Evolutionary conservation across 2,797 vertebrate genomes (phyloP), one percentile per base, ranked within the genome.

Genomic region (Platyrinchus mystaceus): DNA sequence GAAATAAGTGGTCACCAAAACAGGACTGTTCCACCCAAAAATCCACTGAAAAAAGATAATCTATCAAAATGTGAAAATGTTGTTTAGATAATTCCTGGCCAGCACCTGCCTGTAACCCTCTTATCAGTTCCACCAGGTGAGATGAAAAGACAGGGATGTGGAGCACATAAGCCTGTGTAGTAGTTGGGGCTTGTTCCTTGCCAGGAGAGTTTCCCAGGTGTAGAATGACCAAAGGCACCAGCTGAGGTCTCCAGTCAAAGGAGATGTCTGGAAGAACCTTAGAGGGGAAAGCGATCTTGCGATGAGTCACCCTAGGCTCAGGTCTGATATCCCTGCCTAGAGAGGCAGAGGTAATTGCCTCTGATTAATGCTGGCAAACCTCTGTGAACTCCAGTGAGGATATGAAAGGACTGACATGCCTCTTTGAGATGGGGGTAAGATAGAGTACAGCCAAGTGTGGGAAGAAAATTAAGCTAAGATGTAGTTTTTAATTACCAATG

Each of bases 401-500:
- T 96, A 87, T 94, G 92, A 95, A 95, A 97, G 83, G 94, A 66
- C 82, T 91, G 93, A 85, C 87, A 78, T 91, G 74, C 41, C 70
- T 93, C 71, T 96, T 79, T 90, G 90, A 94, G 93, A 96, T 95
- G 79, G 22, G 81, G 88, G 60, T 89, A 89, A 91, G 96, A 97
- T 94, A 94, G 68, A 93, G 87, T 90, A 93, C 66, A 92, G 89
- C 50, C 89, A 94, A 92, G 58, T 93, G 91, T 95, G 95, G 94
- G 96, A 97, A 95, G 79, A 91, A 95, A 93, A 91, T 91, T 89
- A 92, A 94, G 87, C 79, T 92, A 82, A 95, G 84, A 87, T 78
- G 93, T 85, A 93, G 84, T 93, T 96, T 91, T 93, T 89, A 94
- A 95, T 95, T 94, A 93, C 82, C 92, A 94, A 78, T 92, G 91